Evolutionary conservation across 2,113 vertebrate genomes (phyloP), one percentile per base, ranked within the genome.

Genomic region (Oryzias melastigma): DNA sequence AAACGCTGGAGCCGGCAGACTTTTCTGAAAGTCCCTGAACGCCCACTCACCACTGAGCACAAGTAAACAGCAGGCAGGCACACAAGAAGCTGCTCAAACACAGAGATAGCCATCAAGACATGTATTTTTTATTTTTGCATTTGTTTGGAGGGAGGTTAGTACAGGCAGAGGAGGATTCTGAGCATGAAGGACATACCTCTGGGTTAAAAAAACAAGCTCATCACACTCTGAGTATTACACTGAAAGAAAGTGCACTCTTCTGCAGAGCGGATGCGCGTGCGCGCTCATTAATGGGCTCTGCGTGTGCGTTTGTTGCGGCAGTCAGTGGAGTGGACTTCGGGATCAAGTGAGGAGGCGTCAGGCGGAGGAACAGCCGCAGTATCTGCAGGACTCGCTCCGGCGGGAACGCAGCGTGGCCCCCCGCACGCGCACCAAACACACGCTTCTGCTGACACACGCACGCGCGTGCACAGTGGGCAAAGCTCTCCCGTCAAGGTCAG

Each of bases 341-440:
- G 78, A 77, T 83, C 74, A 77, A 70, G 46, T 80, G 82, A 77
- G 81, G 74, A 72, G 82, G 80, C 63, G 81, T 70, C 61, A 58
- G 61, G 77, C 61, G 64, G 76, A 63, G 78, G 75, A 87, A 80
- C 62, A 83, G 59, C 58, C 47, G n/a, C 62, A 66, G 69, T 45
- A 44, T 74, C 52, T 52, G 63, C 65, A 65, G 59, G 64, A 45
- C 62, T 27, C 62, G 61, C 68, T 75, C 55, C 62, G 65, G 67
- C 49, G 65, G 50, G 51, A 64, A 57, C 61, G 7, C 65, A 47
- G 57, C 14, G 17, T 50, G 69, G 25, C 50, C 55, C 71, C 62
- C 19, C 53, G 72, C 64, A 59, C 57, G 46, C 62, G 24, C 18
- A 18, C 60, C 49, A 43, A 59, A 52, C n/a, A 40, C 49, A 62